Evolutionary conservation across 2,113 vertebrate species (phyloP).

Genomic region (Dicrurus megarhynchus): DNA sequence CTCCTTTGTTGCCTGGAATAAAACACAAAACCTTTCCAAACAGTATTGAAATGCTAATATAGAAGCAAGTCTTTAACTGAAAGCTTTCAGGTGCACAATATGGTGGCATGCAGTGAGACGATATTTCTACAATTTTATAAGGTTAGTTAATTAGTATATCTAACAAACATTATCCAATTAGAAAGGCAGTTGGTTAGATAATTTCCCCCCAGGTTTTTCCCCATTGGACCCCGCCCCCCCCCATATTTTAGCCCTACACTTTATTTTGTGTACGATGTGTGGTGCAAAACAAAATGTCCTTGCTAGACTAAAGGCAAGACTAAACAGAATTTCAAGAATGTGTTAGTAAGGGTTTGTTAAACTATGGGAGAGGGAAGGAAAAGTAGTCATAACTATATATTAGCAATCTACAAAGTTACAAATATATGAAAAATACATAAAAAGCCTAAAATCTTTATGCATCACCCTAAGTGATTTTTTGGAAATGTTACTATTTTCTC

Average conservation of each 20-base stretch:
- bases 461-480: not conserved
- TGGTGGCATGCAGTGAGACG: not conserved
- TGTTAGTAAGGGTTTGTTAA: not conserved
- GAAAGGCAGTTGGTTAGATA: not conserved
- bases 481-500: not conserved
- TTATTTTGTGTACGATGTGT: rapidly evolving
- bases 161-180: not conserved
- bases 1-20: not conserved
- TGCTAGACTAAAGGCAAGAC: not conserved
- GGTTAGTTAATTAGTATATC: not conserved
- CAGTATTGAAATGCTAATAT: not conserved
- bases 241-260: not conserved
- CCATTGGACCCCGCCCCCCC: rapidly evolving
- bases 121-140: not conserved
- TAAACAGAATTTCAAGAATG: not conserved
- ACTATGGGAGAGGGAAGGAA: not conserved
- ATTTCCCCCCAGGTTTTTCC: not conserved
- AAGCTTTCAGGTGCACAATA: not conserved
- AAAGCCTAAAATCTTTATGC: not conserved
- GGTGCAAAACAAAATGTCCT: not conserved
- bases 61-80: not conserved
- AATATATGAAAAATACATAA: no score
- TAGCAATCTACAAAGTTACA: not conserved
- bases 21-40: not conserved
- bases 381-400: not conserved